These are phyloP conservation scores for human (Homo sapiens) DNA, from an alignment of 2,113 vertebrate species.

Conservation along the genomic window GRCh38 chr2:6597001-6597500, in stretches of 20 bases:
- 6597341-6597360: fast-evolving
- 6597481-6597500: neutral
- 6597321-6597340: too few relatives aligned
- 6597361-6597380: neutral
- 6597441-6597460: fast-evolving
- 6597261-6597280: fast-evolving
- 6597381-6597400: neutral
- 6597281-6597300: neutral
- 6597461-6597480: fast-evolving
- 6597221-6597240: neutral
- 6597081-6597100: fast-evolving
- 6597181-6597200: neutral
- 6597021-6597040: neutral
- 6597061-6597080: neutral
- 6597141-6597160: neutral
- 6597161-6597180: neutral
- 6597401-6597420: neutral
- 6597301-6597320: neutral
- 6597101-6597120: fast-evolving
- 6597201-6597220: too few relatives aligned
- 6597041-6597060: neutral
- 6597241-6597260: neutral
- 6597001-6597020: neutral
- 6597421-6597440: fast-evolving
- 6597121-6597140: fast-evolving